Evolutionary conservation across 1,140 invertebrate genomes (phyloP), one percentile per base, ranked within the genome.

Genomic region (Lethrus apterus): DNA sequence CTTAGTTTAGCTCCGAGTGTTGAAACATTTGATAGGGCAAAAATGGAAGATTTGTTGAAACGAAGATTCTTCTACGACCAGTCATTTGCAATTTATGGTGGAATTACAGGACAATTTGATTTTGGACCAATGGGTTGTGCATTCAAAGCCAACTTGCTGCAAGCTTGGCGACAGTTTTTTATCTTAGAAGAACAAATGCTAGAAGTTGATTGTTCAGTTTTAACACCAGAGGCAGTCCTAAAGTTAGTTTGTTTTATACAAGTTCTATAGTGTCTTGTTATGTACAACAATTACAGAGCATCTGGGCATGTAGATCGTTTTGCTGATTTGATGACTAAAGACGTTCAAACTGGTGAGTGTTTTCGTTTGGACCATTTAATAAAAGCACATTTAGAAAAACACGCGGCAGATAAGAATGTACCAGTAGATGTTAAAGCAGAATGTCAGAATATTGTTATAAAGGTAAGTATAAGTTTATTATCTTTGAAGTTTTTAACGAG

Each of bases 111-210:
- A 1, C 86, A 94, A 54, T 99, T 92, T 74, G 97, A 99, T 72
- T 98, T 95, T 71, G 96, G 96, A 0, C 97, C 97, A 4, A 98
- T 99, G 93, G 97, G 97, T 2, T 99, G 95, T 77, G 92, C 94
- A 0, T 80, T 98, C 8, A 99, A 99, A 72, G 80, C 87, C 7
- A 99, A 99, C 69, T 80, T 99, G 54, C 71, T 99, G 7, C 82
- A 86, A 57, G 71, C 81, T 8, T 99, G 97, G 97, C 78, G 94
- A 48, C 93, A 88, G 51, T 94, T 93, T 67, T 99, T 99, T 67
- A 83, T 99, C 11, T 72, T 98, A 0, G 91, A 97, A 64, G 97
- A 99, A 61, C 88, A 95, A 65, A 98, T 99, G 94, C 71, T 99
- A 17, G 95, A 99, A 73, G 93, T 99, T 4, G 94, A 98, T 66